Evolutionary conservation across 1,140 invertebrate genomes (phyloP), one percentile per base, ranked within the genome.

Genomic region (Philaenus spumarius): DNA sequence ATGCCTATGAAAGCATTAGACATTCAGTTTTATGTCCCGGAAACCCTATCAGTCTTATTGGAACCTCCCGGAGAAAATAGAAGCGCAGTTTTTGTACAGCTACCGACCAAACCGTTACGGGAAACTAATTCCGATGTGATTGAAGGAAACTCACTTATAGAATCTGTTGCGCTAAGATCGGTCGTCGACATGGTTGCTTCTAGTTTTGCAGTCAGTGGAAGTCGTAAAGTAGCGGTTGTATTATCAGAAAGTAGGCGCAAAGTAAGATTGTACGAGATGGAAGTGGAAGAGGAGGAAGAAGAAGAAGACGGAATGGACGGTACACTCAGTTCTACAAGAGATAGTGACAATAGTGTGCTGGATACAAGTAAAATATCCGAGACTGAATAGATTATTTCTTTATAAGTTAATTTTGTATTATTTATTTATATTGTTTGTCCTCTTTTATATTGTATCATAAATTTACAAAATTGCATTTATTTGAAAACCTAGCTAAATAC

Each of bases 201-300:
- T 52, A 75, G 76, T 63, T 80, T 95, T 61, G 86, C 91, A 5
- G 91, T 96, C 0, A 95, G 91, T 58, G 91, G 93, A 0, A 80
- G 83, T 11, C 77, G 93, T 37, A 93, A 94, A 77, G 90, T 96
- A 20, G 86, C 90, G 9, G 89, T 93, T 43, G 82, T 96, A 55
- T 73, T 95, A 11, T 88, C 87, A 15, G 85, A 89, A 66, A 89
- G 82, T 63, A 76, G 77, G 58, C 80, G 88, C 53, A 90, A 91
- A 71, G 86, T 96, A 40, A 77, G 89, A 59, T 77, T 95, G 34
- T 89, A 91, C 67, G 91, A 96, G 71, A 95, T 94, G 82, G 93
- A 96, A 76, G 86, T 84, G 0, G 90, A 93, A 67, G 89, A 89
- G 5, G 93, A 95, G 62, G 92, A 92, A 26, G 87, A 91, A 50